Base-by-base conservation (phyloP, 1,140 invertebrate genomes). In the Drosophila azteca region DNA sequence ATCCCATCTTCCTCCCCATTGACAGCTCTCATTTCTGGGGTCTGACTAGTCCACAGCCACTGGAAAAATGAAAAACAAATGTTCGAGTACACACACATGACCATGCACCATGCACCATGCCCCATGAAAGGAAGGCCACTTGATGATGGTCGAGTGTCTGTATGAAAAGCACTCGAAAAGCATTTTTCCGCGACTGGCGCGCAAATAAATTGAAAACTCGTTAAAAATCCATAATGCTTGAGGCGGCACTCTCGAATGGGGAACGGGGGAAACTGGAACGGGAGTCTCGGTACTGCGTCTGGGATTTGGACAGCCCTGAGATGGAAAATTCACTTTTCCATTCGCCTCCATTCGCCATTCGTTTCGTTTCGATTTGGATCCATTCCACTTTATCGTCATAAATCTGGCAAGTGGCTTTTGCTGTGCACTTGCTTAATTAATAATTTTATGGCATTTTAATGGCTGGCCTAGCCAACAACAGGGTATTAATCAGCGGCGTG, bases 391-490 rank as follows among this genome's bases (percentile, higher is more conserved):
- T 67, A 68, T 77, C 64, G 73, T 80, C 64, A 82, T 87, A 87
- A 87, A 87, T 88, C 83, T 88, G 75, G 70, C 70, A 75, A 87
- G 81, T 84, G 81, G 80, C 80, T 79, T 80, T 80, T 79, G 64
- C 65, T 67, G 81, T 80, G 80, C 81, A 85, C 81, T 88, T 73
- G 84, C 62, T 90, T 90, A 90, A 83, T 90, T 90, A 90, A 90
- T 90, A 90, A 90, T 90, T 90, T 90, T 90, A 90, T 90, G 70
- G 88, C 87, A 75, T 90, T 90, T 90, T 90, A 90, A 90, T 90
- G 82, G 87, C 61, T 67, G 48, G 57, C 66, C 66, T 70, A 76
- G 69, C 70, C 79, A 75, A 70, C 78, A 83, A 85, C 62, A 74
- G 74, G 29, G 59, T 69, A 79, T 84, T 83, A 82, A 83, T 83